A percentile compares a stretch with the other conserved stretches of the same genome.
These are phyloP conservation scores for Drosophila falleni DNA, from an alignment of 2,888 invertebrate species.

Conservation along the genomic window DNA sequence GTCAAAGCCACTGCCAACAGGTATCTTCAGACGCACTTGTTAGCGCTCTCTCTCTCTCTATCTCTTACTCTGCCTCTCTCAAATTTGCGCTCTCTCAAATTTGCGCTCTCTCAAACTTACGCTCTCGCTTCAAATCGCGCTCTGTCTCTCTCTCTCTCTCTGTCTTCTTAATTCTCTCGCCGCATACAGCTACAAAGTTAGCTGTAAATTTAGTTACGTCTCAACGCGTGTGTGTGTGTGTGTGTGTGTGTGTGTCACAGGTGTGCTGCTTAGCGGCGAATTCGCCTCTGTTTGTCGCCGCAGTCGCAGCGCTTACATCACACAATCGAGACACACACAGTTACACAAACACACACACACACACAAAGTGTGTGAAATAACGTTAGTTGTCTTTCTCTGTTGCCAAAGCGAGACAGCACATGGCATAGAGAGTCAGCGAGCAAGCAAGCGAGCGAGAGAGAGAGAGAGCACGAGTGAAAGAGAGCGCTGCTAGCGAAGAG, in stretches of 20 bases:
- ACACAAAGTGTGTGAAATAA: slow-evolving; percentile 71
- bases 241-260: slow-evolving; percentile 54
- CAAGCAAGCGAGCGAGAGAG: neutral
- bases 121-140: slow-evolving; percentile 10
- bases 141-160: slow-evolving; percentile 21
- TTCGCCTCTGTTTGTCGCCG: slow-evolving; percentile 59
- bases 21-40: slow-evolving; percentile 51
- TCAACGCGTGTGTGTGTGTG: slow-evolving; percentile 31
- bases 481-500: slow-evolving; percentile 16
- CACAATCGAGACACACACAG: slow-evolving; percentile 41
- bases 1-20: slow-evolving; percentile 80
- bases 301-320: slow-evolving; percentile 69
- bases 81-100: slow-evolving; percentile 24
- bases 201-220: slow-evolving; percentile 85
- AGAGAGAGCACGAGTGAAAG: neutral
- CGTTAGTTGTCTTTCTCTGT: slow-evolving; percentile 76
- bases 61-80: slow-evolving; percentile 14
- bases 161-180: slow-evolving; percentile 23
- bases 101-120: slow-evolving; percentile 1
- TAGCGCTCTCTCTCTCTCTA: slow-evolving; percentile 4
- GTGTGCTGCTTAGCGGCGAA: slow-evolving; percentile 62
- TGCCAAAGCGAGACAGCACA: slow-evolving; percentile 23
- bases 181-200: slow-evolving; percentile 81
- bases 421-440: neutral
- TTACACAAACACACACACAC: slow-evolving; percentile 27